phyloP scores from a whole-genome alignment of 2,888 invertebrate genomes.

The Sarcophaga carnaria region DNA sequence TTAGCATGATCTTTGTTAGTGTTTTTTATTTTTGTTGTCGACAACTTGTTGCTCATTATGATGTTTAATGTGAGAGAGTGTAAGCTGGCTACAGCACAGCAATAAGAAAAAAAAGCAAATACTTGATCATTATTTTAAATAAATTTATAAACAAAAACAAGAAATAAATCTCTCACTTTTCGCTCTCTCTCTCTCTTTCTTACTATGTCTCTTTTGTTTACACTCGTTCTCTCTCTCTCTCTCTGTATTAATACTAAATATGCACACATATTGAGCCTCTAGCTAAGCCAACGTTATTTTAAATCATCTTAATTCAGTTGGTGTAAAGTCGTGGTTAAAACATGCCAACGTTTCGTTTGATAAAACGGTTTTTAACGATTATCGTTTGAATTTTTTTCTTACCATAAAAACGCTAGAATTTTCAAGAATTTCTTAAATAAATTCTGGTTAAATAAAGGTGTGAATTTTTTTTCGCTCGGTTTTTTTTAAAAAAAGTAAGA shows the following conservation, averaged over 20 bases:
- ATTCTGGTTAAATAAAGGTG: conserved; percentile 16
- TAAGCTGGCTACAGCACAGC: background rate
- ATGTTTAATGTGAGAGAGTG: background rate
- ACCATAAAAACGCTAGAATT: conserved; percentile 36
- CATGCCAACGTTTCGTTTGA: conserved; percentile 59
- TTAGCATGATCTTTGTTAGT: conserved; percentile 38
- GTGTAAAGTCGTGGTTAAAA: conserved; percentile 67
- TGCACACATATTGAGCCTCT: conserved; percentile 15
- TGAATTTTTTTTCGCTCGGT: conserved; percentile 8
- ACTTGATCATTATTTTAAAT: conserved; percentile 4
- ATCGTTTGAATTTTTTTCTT: conserved; percentile 18
- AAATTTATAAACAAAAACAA: background rate
- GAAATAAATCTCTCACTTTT: conserved; percentile 25
- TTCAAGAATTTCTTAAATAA: conserved; percentile 32
- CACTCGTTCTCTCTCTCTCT: background rate
- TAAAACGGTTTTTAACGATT: conserved; percentile 44
- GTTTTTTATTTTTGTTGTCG: conserved; percentile 8
- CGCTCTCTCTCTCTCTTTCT: background rate
- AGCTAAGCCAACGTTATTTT: conserved; percentile 56
- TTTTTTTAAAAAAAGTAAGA: conserved; percentile 8
- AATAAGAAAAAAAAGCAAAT: background rate
- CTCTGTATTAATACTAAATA: background rate
- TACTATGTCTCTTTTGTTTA: background rate
- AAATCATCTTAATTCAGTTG: conserved; percentile 64
- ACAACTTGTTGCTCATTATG: conserved; percentile 12